Conservation (phyloP, 2,888 invertebrate genomes). For the Cantharis rustica region DNA sequence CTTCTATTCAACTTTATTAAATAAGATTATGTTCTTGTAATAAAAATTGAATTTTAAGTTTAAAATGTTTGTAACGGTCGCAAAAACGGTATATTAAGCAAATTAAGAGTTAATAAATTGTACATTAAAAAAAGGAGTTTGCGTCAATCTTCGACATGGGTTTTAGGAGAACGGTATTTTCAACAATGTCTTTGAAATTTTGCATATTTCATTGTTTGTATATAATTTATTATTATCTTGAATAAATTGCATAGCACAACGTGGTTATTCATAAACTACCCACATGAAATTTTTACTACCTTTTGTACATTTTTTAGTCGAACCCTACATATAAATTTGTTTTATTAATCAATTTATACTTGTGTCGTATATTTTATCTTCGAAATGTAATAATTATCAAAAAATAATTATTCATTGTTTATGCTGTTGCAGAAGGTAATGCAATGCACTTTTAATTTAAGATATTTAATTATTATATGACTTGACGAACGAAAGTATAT, state of each 20-base stretch:
- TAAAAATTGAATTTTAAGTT: neutral
- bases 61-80: neutral
- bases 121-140: neutral
- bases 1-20: neutral
- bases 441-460: neutral
- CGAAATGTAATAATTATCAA: neutral
- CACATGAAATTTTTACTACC: neutral
- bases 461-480: neutral
- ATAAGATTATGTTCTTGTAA: neutral
- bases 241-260: neutral
- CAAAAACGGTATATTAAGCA: neutral
- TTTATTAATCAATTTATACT: neutral
- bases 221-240: neutral
- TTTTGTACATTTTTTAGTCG: neutral
- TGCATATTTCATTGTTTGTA: neutral
- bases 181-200: neutral
- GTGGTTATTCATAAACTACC: neutral
- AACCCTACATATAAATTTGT: neutral
- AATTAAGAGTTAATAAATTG: neutral
- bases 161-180: neutral
- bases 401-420: neutral
- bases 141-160: neutral
- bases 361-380: neutral
- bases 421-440: neutral
- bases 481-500: neutral